Conservation (phyloP, 2,888 invertebrate genomes). For the Eumacrocentrus americanus region DNA sequence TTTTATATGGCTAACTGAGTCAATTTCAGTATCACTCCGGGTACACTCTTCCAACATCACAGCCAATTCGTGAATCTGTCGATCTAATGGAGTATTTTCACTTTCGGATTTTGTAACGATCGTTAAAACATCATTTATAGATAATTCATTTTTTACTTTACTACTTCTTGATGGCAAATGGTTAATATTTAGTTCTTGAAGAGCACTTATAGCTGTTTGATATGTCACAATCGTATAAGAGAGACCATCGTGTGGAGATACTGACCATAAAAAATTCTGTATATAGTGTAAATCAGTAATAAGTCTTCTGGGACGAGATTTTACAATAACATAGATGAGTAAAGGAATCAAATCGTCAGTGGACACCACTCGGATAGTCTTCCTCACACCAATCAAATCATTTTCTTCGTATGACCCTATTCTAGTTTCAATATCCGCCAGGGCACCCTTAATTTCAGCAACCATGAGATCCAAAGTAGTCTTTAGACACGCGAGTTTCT, state of each 20-base stretch:
- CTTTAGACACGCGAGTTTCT: slow-evolving; percentile 61
- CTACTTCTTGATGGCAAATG: slow-evolving; percentile 36
- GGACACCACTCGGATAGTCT: slow-evolving; percentile 29
- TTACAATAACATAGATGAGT: slow-evolving; percentile 59
- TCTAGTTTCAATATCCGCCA: slow-evolving; percentile 54
- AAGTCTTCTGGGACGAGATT: slow-evolving; percentile 60
- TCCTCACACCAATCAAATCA: slow-evolving; percentile 34
- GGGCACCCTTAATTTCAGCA: slow-evolving; percentile 61
- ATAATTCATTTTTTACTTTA: slow-evolving; percentile 40
- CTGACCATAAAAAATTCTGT: slow-evolving; percentile 55
- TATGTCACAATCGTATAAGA: slow-evolving; percentile 43
- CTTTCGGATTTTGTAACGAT: slow-evolving; percentile 34
- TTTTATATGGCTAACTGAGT: background rate
- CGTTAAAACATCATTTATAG: slow-evolving; percentile 38
- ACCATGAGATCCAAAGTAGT: slow-evolving; percentile 61
- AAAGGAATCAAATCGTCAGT: slow-evolving; percentile 59
- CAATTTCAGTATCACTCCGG: slow-evolving; percentile 19
- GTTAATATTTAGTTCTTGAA: slow-evolving; percentile 38
- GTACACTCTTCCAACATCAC: slow-evolving; percentile 41
- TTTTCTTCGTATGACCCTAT: slow-evolving; percentile 31
- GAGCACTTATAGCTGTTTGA: slow-evolving; percentile 38
- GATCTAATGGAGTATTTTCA: slow-evolving; percentile 38
- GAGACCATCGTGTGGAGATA: slow-evolving; percentile 41
- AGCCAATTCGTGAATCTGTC: slow-evolving; percentile 38
- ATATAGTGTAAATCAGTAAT: slow-evolving; percentile 62